These are phyloP conservation scores for Drosophila equinoxialis DNA, from an alignment of 1,140 invertebrate genomes.

Conservation along the genomic window DNA sequence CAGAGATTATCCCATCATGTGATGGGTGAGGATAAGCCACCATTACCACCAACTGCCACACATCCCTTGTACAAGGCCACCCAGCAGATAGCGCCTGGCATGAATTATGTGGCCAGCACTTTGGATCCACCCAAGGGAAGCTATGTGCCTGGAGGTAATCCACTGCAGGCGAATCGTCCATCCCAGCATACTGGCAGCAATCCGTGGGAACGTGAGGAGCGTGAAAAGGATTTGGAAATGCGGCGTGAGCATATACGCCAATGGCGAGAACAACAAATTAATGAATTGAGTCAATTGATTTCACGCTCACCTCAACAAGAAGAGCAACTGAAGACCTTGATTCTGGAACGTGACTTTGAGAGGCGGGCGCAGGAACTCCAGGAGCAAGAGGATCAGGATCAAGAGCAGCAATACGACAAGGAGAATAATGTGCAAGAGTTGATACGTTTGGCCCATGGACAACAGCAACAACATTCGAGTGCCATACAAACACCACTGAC, in stretches of 20 bases:
- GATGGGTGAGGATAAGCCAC: constrained; percentile 85
- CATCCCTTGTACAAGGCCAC: constrained; percentile 89
- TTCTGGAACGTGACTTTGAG: constrained; percentile 94
- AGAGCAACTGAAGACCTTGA: constrained; percentile 92
- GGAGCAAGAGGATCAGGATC: constrained; percentile 89
- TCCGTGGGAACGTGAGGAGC: constrained; percentile 95
- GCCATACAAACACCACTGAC: constrained; percentile 78
- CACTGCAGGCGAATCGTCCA: constrained; percentile 24
- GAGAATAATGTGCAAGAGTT: constrained; percentile 79
- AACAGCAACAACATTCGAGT: constrained; percentile 46
- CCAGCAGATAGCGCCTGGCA: constrained; percentile 83
- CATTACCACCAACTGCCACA: constrained; percentile 88
- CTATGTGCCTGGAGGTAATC: constrained; percentile 85
- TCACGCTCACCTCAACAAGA: constrained; percentile 91
- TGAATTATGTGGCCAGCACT: constrained; percentile 85
- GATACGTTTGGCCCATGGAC: constrained; percentile 57
- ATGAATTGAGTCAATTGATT: constrained; percentile 87
- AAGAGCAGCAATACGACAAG: constrained; percentile 85
- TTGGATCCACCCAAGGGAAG: constrained; percentile 90
- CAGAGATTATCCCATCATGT: constrained; percentile 61
- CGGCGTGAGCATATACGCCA: constrained; percentile 83
- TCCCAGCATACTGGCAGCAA: constrained; percentile 84
- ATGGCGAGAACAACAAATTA: constrained; percentile 93
- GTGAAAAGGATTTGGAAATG: constrained; percentile 87
- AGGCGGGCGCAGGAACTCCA: constrained; percentile 91